Evolutionary conservation across 2,888 invertebrate species (phyloP), one percentile per base, ranked within the genome.

Genomic region (Cephus spinipes): DNA sequence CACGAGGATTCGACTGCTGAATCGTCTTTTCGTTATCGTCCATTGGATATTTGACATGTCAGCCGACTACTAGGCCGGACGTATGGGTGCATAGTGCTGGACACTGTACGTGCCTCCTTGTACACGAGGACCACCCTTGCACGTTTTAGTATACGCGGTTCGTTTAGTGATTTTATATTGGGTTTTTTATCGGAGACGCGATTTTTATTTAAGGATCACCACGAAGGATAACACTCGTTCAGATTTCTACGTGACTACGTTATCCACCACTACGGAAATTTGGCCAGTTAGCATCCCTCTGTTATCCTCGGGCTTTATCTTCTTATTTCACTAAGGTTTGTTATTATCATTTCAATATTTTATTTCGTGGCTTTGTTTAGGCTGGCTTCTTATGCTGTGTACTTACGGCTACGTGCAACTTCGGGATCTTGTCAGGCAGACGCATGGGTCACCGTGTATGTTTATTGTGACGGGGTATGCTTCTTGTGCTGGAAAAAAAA

Each of bases 31-130:
- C 55, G 23, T 55, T 55, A 55, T 55, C 55, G 55, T 55, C 2
- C 3, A 2, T 9, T 23, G 55, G 71, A 71, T 71, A 71, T 33
- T 55, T 33, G 71, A 71, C 71, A 71, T 71, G 71, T 71, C 31
- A 31, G 71, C 71, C 71, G 3, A 0, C 11, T 31, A 31, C 12
- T 71, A 71, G 71, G 32, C 23, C 71, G 71, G 33, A 31, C 71
- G 71, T 71, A 71, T 71, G 71, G 55, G 71, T 71, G 71, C 71
- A 71, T 33, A 33, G 71, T 71, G 71, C 71, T 55, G 55, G 55
- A 55, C 55, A 55, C 55, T 55, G 9, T 55, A 55, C 55, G 9
- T 55, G 55, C 55, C 55, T 55, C 23, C 55, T 55, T 55, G 2
- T 36, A 55, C 6, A 55, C 23, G 15, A 6, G 23, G 55, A 55